Percentiles rank a stretch among this genome's conserved stretches.
These are phyloP conservation scores for Apaloderma vittatum DNA, from an alignment of 2,113 vertebrate genomes.

Conservation along the genomic window DNA sequence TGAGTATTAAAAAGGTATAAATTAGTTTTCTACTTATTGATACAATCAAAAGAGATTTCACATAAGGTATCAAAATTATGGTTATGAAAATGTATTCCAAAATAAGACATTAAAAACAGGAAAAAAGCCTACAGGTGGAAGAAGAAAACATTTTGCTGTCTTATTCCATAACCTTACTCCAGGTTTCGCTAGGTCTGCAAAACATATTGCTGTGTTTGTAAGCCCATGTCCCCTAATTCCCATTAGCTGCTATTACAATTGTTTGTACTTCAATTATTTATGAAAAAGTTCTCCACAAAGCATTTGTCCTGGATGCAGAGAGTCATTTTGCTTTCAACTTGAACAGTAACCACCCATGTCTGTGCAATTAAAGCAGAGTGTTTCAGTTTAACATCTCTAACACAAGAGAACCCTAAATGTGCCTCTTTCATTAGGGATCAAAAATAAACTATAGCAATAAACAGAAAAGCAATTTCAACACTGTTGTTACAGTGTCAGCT, in stretches of 20 bases:
- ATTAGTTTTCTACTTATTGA: not conserved
- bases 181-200: not conserved
- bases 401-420: constrained; percentile 53
- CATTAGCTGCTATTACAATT: constrained; percentile 50
- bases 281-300: constrained; percentile 42
- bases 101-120: not conserved
- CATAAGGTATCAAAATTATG: not conserved
- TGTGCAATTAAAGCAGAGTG: constrained; percentile 51
- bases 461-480: constrained; percentile 19
- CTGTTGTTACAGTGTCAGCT: not conserved
- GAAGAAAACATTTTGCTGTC: not conserved
- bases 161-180: not conserved
- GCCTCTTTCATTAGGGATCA: constrained; percentile 58
- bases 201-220: constrained; percentile 12
- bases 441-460: constrained; percentile 58
- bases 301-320: constrained; percentile 47
- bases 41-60: not conserved
- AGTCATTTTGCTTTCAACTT: constrained; percentile 45
- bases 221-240: not conserved
- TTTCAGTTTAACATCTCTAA: constrained; percentile 28
- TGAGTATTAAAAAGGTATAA: not conserved
- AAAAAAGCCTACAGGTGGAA: not conserved
- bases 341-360: not conserved
- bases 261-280: constrained; percentile 62
- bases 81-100: not conserved